phyloP scores from a whole-genome alignment of 2,113 vertebrate genomes.

The Formicarius rufipectus region DNA sequence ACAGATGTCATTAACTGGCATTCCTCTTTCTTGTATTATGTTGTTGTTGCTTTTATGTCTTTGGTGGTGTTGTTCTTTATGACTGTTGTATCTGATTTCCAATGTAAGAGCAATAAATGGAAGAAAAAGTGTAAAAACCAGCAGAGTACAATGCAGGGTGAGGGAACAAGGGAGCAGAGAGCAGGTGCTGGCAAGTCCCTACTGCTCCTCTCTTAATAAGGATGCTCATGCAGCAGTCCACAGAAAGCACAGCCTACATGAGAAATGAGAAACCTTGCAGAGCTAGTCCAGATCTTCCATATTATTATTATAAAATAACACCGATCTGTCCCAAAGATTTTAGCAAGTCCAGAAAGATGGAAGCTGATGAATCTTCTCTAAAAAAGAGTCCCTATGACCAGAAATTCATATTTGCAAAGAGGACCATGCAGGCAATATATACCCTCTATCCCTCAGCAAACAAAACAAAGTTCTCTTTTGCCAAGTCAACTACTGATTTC shows the following conservation, averaged over 20 bases:
- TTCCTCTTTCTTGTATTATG: not conserved
- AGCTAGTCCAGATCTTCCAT: not conserved
- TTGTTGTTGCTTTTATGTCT: conserved; percentile 14
- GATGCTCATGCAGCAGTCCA: not conserved
- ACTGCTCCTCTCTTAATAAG: not conserved
- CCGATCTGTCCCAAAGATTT: not conserved
- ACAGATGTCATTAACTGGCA: not conserved
- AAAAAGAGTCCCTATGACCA: not conserved
- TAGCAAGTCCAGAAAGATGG: not conserved
- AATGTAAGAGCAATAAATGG: conserved; percentile 12
- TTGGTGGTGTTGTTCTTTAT: not conserved
- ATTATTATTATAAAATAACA: not conserved
- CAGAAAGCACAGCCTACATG: not conserved
- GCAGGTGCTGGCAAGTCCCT: not conserved
- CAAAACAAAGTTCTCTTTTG: conserved; percentile 12
- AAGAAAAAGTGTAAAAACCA: not conserved
- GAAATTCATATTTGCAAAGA: not conserved
- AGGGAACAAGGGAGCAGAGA: not conserved
- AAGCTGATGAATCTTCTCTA: not conserved
- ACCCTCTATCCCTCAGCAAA: not conserved
- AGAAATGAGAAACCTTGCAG: not conserved
- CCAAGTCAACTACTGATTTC: conserved; percentile 7
- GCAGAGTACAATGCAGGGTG: not conserved
- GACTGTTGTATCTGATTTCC: conserved; percentile 22
- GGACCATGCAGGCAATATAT: not conserved